These are phyloP conservation scores for Diaprepes abbreviatus DNA, from an alignment of 2,888 invertebrate species.

Conservation along the genomic window DNA sequence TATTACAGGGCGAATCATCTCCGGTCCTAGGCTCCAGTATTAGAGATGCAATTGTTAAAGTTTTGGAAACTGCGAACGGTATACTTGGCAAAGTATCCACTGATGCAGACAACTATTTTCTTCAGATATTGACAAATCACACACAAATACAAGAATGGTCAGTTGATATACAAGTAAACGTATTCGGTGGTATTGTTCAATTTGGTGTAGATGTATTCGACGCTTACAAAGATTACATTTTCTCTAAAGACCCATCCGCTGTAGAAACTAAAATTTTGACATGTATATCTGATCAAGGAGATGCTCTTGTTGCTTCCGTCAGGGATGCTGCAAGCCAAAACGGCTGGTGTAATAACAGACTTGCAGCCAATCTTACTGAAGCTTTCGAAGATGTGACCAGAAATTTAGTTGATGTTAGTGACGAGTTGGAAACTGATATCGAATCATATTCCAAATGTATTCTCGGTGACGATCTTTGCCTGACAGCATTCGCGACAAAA, in stretches of 20 bases:
- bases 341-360: slow-evolving; percentile 29
- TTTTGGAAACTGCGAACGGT: background rate
- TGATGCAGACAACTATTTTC: background rate
- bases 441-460: background rate
- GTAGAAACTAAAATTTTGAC: slow-evolving; percentile 5
- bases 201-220: background rate
- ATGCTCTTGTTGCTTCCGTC: background rate
- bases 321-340: background rate
- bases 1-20: background rate
- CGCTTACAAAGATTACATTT: background rate
- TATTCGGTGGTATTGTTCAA: background rate
- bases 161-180: slow-evolving; percentile 4
- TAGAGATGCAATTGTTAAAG: background rate
- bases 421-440: background rate
- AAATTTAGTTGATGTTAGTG: background rate
- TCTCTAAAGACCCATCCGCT: background rate
- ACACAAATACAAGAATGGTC: slow-evolving; percentile 24
- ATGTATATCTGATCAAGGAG: slow-evolving; percentile 1
- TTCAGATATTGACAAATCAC: slow-evolving; percentile 1
- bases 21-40: background rate
- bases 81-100: background rate
- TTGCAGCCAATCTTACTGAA: slow-evolving; percentile 19
- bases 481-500: background rate
- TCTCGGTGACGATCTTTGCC: background rate
- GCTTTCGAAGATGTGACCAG: background rate